Base-by-base conservation (phyloP, 2,113 vertebrate genomes). In the Ellobius talpinus region DNA sequence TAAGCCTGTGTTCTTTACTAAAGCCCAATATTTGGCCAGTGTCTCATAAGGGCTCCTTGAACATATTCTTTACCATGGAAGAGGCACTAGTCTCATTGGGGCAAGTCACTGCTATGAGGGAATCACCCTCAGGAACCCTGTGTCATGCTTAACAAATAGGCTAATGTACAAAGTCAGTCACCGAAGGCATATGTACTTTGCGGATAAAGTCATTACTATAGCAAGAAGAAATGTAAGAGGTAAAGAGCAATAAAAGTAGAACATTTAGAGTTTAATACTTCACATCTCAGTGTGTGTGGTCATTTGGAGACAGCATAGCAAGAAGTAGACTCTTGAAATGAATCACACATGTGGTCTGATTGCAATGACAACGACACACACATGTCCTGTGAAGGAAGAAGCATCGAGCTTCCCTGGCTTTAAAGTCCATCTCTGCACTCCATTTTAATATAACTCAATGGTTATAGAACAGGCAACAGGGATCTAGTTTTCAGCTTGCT, bases 11-110 rank as follows among this genome's bases (percentile, higher is more conserved):
- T 89, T 96, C 96, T 96, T 93, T 93, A 90, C 87, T 91, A 93
- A 87, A 68, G 68, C 9, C 86, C 93, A 96, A 96, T 97, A 97
- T 96, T 97, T 98, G 87, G 50, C 58, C 87, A 96, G 84, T 88
- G 50, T 93, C 93, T 94, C 65, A 66, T 66, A 16, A 70, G 90
- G 68, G 93, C 87, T 87, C 87, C 58, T 52, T 94, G 85, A 72
- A 58, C 39, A 87, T 21, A 68, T 50, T 93, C 74, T 90, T 95
- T 66, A 79, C 88, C 42, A 70, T 39, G 36, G 68, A 87, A 76
- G 61, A 92, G 45, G 31, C 58, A 73, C 45, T 17, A 61, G 23
- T 33, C 4, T 88, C 61, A 88, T 45, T 88, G 65, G 7, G 72
- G 39, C 33, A 87, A 93, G 65, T 90, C 14, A 90, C 36, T 92